Percentiles rank a stretch among this genome's conserved stretches.
phyloP scores from a whole-genome alignment of 2,113 vertebrate species.

The Phodopus roborovskii region DNA sequence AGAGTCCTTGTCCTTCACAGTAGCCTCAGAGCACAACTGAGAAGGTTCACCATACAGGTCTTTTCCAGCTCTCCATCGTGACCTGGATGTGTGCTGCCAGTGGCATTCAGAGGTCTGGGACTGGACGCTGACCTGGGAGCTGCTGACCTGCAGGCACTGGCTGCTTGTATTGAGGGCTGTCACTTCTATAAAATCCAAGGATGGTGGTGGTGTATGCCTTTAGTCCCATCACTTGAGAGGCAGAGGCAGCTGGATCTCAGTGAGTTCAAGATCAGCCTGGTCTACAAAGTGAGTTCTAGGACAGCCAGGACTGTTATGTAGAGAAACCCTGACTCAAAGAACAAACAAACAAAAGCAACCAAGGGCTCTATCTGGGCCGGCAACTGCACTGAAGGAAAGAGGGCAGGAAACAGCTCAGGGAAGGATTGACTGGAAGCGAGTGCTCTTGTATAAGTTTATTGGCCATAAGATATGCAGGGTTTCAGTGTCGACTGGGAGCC shows the following conservation, averaged over 20 bases:
- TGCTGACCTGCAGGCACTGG: neutral
- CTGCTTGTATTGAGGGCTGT: neutral
- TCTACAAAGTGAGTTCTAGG: too few relatives aligned
- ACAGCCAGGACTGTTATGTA: too few relatives aligned
- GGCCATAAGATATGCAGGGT: accelerated
- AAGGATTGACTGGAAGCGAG: neutral
- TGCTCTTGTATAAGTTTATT: too few relatives aligned
- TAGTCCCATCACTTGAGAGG: too few relatives aligned
- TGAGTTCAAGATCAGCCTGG: too few relatives aligned
- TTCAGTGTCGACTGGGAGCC: neutral
- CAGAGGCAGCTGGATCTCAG: too few relatives aligned
- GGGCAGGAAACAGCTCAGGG: neutral
- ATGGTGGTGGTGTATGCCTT: too few relatives aligned
- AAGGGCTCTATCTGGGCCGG: neutral
- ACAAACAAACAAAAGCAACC: neutral
- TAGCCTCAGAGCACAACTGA: neutral
- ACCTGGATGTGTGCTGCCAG: neutral
- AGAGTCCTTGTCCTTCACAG: neutral
- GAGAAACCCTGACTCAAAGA: too few relatives aligned
- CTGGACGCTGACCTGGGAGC: neutral
- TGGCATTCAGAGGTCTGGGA: too few relatives aligned
- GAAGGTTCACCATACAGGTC: accelerated
- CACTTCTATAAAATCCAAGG: neutral
- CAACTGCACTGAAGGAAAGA: neutral
- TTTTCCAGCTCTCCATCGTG: neutral